Evolutionary conservation across 2,113 vertebrate genomes (phyloP), one percentile per base, ranked within the genome.

Genomic region (Stictonetta naevosa): DNA sequence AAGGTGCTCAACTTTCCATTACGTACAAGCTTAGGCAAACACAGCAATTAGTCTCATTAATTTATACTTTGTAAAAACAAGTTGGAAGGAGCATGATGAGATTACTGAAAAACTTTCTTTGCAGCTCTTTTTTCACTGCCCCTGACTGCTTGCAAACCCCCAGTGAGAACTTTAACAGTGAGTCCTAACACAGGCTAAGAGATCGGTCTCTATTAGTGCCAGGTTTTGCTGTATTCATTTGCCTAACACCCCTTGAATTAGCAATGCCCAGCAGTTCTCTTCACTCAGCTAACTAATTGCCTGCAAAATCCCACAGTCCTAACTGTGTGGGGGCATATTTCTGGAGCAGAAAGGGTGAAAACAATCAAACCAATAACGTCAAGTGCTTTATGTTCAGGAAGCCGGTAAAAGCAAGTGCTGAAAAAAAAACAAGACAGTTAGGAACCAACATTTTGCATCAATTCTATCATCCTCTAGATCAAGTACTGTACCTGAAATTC

Each of bases 271-370:
- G 74, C 52, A 28, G 4, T 7, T 36, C 69, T 36, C 66, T 12
- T 21, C 20, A 58, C 69, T n/a, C 48, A 52, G 9, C 59, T 26
- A 50, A 23, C 3, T 0, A 4, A 25, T 1, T 15, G 40, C 21
- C 33, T 21, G 5, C 36, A 58, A 46, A 36, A 66, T 52, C 64
- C 77, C 81, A 26, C 22, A 12, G 34, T 20, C 48, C 9, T 66
- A 26, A 40, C 31, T 34, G 3, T 7, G 40, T 2, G 40, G 15
- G 33, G 9, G 8, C 13, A 0, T 15, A 18, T 68, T 76, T 92
- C 82, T 94, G 85, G 71, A 88, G 90, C 44, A 78, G 42, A 95
- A 87, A 73, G 53, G 42, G 59, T 59, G 36, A 53, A 90, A 92
- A 56, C n/a, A 33, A 59, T 64, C 80, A 60, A 53, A 55, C 13